Base-by-base conservation (phyloP, 2,113 vertebrate species). In the Haemorhous mexicanus region DNA sequence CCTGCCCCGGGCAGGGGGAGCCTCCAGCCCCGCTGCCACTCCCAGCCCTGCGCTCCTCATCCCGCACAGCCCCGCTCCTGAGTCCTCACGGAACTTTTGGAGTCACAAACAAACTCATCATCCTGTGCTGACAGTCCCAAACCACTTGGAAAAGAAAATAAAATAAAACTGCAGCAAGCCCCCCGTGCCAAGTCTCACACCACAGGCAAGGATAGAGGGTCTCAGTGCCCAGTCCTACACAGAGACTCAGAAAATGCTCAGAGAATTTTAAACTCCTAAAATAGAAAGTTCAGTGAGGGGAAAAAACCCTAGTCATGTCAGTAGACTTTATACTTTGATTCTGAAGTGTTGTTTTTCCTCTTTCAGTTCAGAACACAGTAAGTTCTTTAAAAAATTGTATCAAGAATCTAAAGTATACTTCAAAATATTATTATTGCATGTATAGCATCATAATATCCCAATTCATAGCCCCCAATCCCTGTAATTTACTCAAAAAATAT, bases 1-100 rank as follows among this genome's bases (percentile, higher is more conserved):
- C 6, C n/a, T 76, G 73, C 15, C 27, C 3, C 0, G 21, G 2
- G 44, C 11, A 63, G 46, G 1, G 41, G 11, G 41, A 41, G 41
- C 41, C 41, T 41, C 41, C 49, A 7, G 55, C 68, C 33, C 64
- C 1, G 64, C 39, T 43, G 80, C 50, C 87, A 61, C 39, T 83
- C 72, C 43, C 59, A 89, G 80, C 78, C 49, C 84, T 14, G 72
- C n/a, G 1, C 70, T n/a, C 8, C 70, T 32, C 72, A 58, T 43
- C 83, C 59, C 69, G 18, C 58, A 1, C 69, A 33, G 39, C 56
- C 41, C 37, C 11, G 4, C 12, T 1, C 3, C 2, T 2, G 13
- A 64, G 35, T 14, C 64, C 68, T 1, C 44, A 2, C 17, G 0
- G 27, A 56, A 39, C 61, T 41, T 63, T 6, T 14, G 56, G 24